Evolutionary conservation across 2,113 vertebrate species (phyloP).

Genomic region (Ursus arctos): DNA sequence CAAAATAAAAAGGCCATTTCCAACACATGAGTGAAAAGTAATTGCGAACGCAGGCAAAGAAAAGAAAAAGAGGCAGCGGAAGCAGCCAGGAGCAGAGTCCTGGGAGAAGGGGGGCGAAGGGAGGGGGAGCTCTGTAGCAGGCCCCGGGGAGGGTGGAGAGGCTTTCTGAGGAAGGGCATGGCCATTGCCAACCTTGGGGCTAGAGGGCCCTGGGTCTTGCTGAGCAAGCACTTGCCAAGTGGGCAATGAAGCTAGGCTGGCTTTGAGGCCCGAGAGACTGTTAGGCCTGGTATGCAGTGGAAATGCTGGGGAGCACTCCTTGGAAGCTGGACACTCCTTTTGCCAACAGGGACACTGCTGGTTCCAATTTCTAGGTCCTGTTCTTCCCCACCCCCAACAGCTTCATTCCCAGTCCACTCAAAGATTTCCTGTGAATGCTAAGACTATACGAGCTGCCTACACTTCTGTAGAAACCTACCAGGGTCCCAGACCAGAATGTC

Average conservation of each 20-base stretch:
- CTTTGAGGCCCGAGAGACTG: neutral
- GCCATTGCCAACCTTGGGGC: neutral
- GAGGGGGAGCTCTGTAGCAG: neutral
- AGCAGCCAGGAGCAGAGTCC: neutral
- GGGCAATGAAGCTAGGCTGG: neutral
- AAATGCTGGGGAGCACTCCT: neutral
- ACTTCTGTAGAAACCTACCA: neutral
- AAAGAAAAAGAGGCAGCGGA: neutral
- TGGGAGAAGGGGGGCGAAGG: neutral
- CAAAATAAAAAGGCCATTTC: constrained; percentile 82
- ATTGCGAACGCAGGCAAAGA: constrained; percentile 36
- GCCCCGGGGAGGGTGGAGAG: neutral
- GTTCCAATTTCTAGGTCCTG: neutral
- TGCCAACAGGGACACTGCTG: neutral
- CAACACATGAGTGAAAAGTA: constrained; percentile 77
- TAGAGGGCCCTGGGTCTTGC: neutral
- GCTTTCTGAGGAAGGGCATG: neutral
- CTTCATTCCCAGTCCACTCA: neutral
- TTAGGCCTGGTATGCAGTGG: neutral
- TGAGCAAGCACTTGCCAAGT: constrained; percentile 2
- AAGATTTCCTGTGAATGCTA: neutral
- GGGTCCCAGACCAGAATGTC: neutral
- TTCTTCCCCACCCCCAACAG: neutral
- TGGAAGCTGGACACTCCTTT: neutral
- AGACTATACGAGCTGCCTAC: neutral